Evolutionary conservation across 1,140 invertebrate species (phyloP), one percentile per base, ranked within the genome.

Genomic region (Nasonia giraulti): DNA sequence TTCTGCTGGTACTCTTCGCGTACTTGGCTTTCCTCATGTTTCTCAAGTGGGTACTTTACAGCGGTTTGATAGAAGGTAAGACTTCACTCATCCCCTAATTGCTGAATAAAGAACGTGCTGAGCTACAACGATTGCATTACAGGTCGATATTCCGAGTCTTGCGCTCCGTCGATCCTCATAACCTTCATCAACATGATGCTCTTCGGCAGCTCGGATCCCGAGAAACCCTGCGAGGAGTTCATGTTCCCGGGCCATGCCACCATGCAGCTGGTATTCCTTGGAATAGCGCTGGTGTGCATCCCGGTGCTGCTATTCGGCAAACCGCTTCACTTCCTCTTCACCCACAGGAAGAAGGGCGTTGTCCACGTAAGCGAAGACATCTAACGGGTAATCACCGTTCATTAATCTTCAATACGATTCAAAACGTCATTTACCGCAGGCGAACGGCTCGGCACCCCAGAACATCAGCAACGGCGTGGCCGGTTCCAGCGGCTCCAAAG

Each of bases 11-110:
- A 50, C 95, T 99, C 47, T 99, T 99, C 94, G 96, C 97, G 71
- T 99, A 99, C 94, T 95, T 99, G 94, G 96, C 98, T 66, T 94
- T 97, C 85, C 95, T 99, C 93, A 96, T 99, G 94, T 96, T 99
- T 91, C 95, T 95, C 87, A 99, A 99, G 92, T 99, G 98, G 98
- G 88, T 97, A 77, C 93, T 95, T 47, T 99, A 97, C 91, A 94
- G 94, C 75, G 94, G 94, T 6, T 93, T 76, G 83, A 93, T 88
- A 88, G 91, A 92, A 88, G 89, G 73, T 87, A 83, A 55, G 1
- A 4, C 0, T 8, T 44, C 10, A 44, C 8, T 6, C 5, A 10
- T 55, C 1, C 17, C 5, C 4, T 55, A 20, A 62, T 62, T 62
- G 5, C 17, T 17, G n/a, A n/a, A n/a, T 8, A 2, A 44, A 5